phyloP scores from a whole-genome alignment of 1,140 invertebrate species.

The Drosophila gunungcola region DNA sequence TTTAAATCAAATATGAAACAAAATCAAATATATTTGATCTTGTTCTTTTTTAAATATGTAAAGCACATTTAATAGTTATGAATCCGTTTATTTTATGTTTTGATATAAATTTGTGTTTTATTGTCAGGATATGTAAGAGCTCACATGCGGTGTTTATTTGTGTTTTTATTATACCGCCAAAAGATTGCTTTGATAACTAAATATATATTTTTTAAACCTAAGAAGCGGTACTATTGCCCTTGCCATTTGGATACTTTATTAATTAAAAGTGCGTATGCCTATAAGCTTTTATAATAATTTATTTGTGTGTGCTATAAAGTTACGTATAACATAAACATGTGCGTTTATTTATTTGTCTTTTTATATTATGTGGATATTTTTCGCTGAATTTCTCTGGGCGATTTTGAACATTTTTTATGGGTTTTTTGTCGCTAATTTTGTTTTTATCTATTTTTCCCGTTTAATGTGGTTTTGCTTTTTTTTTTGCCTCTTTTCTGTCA shows the following conservation, averaged over 20 bases:
- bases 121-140: background rate
- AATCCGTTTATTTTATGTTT: background rate
- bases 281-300: constrained; percentile 1
- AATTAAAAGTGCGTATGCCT: background rate
- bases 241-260: background rate
- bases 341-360: background rate
- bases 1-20: too few species aligned
- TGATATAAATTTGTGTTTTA: background rate
- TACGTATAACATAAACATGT: constrained; percentile 1
- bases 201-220: too few species aligned
- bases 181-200: background rate
- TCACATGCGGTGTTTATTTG: background rate
- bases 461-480: background rate
- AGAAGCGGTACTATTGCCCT: too few species aligned
- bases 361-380: constrained; percentile 5
- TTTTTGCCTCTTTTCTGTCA: constrained; percentile 4
- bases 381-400: background rate
- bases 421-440: constrained; percentile 28
- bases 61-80: background rate
- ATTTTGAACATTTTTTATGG: constrained; percentile 21
- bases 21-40: background rate
- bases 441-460: constrained; percentile 15
- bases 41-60: background rate
- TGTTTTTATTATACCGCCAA: background rate
- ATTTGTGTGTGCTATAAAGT: background rate